Percentiles rank a stretch among this genome's conserved stretches.
Conservation (phyloP, 2,113 vertebrate species). For the Lota lota region DNA sequence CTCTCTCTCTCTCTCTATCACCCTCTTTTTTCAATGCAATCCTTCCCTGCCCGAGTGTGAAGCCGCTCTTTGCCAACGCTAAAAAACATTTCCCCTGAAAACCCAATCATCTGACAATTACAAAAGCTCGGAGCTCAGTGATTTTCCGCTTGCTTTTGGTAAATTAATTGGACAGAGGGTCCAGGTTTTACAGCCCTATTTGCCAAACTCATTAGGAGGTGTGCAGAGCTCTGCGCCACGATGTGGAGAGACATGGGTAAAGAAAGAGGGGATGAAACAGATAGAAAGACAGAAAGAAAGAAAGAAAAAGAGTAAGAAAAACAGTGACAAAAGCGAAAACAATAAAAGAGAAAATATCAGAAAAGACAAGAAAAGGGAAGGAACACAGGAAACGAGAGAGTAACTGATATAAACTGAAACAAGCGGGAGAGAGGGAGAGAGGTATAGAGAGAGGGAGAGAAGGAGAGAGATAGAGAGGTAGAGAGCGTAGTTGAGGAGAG, state of each 20-base stretch:
- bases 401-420: not conserved
- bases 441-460: slow-evolving; percentile 4
- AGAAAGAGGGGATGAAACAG: not conserved
- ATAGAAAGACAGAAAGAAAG: slow-evolving; percentile 4
- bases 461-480: slow-evolving; percentile 23
- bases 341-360: not conserved
- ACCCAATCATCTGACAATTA: slow-evolving; percentile 20
- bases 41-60: slow-evolving; percentile 4
- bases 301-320: slow-evolving; percentile 1
- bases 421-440: slow-evolving; percentile 9
- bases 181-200: slow-evolving; percentile 43
- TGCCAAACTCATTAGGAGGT: slow-evolving; percentile 57
- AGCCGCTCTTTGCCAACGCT: slow-evolving; percentile 9
- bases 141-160: slow-evolving; percentile 39
- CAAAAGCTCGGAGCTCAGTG: slow-evolving; percentile 35
- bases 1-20: slow-evolving; percentile 4
- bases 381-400: too few relatives aligned
- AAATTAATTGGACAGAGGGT: slow-evolving; percentile 48
- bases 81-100: slow-evolving; percentile 22
- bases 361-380: not conserved
- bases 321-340: not conserved
- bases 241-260: slow-evolving; percentile 16
- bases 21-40: not conserved
- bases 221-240: slow-evolving; percentile 23
- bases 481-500: too few relatives aligned